phyloP scores from a whole-genome alignment of 2,113 vertebrate species.

The Andinoacara biseriatus region DNA sequence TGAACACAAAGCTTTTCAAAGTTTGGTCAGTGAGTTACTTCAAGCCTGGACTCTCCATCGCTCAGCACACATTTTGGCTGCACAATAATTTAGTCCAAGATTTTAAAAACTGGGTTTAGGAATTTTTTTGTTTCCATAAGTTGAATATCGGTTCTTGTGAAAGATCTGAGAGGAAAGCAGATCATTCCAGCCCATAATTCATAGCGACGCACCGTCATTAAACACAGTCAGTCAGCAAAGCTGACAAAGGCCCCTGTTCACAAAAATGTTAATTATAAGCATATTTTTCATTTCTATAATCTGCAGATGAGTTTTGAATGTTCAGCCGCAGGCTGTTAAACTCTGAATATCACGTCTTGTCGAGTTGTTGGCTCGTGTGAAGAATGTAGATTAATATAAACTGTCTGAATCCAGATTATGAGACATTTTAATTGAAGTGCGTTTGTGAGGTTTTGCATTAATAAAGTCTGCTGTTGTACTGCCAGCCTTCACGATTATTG shows the following conservation, averaged over 20 bases:
- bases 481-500: not conserved
- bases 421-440: not conserved
- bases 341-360: not conserved
- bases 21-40: not conserved
- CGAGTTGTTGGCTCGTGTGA: not conserved
- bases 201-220: accelerated
- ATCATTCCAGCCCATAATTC: not conserved
- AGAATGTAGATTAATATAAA: accelerated
- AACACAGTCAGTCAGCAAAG: not conserved
- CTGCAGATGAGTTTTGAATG: not conserved
- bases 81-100: accelerated
- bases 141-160: no score
- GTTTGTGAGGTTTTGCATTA: not conserved
- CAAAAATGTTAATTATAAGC: not conserved
- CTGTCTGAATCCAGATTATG: not conserved
- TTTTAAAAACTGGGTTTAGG: not conserved
- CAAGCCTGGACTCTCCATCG: not conserved
- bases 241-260: accelerated
- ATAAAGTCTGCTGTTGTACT: not conserved
- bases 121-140: no score
- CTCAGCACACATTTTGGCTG: not conserved
- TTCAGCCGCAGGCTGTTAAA: not conserved
- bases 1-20: not conserved
- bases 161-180: no score
- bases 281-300: not conserved